phyloP scores from a whole-genome alignment of 1,140 invertebrate genomes.

The Drosophila pseudoananassae region DNA sequence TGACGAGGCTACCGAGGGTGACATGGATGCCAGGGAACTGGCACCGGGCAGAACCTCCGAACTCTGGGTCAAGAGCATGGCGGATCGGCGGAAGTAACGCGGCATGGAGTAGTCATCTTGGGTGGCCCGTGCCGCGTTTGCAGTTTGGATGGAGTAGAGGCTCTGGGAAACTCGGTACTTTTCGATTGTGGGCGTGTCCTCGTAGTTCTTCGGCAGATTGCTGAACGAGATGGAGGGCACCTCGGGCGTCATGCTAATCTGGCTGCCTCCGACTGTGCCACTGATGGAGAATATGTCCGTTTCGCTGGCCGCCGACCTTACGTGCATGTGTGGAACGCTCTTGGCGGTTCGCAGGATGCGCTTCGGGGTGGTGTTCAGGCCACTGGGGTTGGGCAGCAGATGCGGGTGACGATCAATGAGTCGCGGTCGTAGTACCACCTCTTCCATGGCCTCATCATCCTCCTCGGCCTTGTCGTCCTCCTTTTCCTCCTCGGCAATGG shows the following conservation, averaged over 20 bases:
- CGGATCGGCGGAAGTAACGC: slow-evolving; percentile 76
- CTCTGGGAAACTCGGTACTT: slow-evolving; percentile 82
- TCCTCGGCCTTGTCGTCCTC: slow-evolving; percentile 58
- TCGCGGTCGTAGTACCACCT: slow-evolving; percentile 77
- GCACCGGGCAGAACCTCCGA: slow-evolving; percentile 62
- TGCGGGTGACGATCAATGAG: slow-evolving; percentile 75
- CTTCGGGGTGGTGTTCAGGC: slow-evolving; percentile 49
- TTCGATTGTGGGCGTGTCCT: slow-evolving; percentile 83
- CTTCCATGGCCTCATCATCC: slow-evolving; percentile 59
- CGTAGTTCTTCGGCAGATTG: slow-evolving; percentile 82
- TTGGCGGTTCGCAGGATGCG: slow-evolving; percentile 70
- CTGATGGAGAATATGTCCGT: slow-evolving; percentile 82
- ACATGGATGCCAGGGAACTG: slow-evolving; percentile 57
- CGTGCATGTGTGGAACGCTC: slow-evolving; percentile 80
- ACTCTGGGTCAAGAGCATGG: slow-evolving; percentile 73
- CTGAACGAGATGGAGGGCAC: slow-evolving; percentile 82
- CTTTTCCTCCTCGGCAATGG: slow-evolving; percentile 75
- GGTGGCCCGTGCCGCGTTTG: slow-evolving; percentile 68
- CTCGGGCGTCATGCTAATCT: slow-evolving; percentile 83
- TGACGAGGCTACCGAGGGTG: slow-evolving; percentile 49
- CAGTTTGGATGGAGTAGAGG: slow-evolving; percentile 81
- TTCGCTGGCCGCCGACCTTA: slow-evolving; percentile 71
- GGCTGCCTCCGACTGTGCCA: slow-evolving; percentile 65
- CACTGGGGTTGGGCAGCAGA: slow-evolving; percentile 38
- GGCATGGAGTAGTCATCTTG: slow-evolving; percentile 82